Base-by-base conservation (phyloP, 2,113 vertebrate species). In the Acrocephalus arundinaceus region DNA sequence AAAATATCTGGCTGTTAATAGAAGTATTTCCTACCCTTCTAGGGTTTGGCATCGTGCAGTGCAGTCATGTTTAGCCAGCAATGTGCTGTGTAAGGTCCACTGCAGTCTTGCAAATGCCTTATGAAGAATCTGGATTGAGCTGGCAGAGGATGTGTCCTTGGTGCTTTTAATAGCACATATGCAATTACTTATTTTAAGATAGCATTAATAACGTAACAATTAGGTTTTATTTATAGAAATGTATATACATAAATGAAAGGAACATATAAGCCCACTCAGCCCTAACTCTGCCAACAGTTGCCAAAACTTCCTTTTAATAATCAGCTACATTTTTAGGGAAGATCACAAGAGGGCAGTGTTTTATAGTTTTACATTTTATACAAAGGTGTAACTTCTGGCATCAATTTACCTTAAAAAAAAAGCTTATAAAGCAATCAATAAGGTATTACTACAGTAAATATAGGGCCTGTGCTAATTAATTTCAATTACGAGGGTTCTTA, bases 291-390 rank as follows among this genome's bases (percentile, higher is more conserved):
- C 52, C 21, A 57, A 18, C 12, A 35, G 15, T 37, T 83, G 67
- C 33, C 33, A 41, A 25, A 71, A n/a, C 15, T 87, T 80, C 23
- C 11, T 72, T 89, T 67, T 31, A 73, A 41, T 41, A 73, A 31
- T 19, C 21, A 41, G 19, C 27, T 22, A 15, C 17, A 4, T 62
- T 89, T 66, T 61, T 59, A 48, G 31, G 15, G 30, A 48, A 24
- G 24, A 46, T 58, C 92, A 80, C 88, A 92, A 97, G 94, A 93
- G 92, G 96, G 95, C 90, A 94, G 82, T 94, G 57, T 88, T 85
- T 35, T 54, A 71, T 15, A 67, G 33, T 3, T 66, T 57, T 65
- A 7, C 7, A 6, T 74, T 61, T 70, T 28, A 31, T 31, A 27
- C 10, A 23, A 37, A 79, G n/a, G 5, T 21, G 11, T 16, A 31